Conservation (phyloP, 2,888 invertebrate genomes). For the Euplagia quadripunctaria region DNA sequence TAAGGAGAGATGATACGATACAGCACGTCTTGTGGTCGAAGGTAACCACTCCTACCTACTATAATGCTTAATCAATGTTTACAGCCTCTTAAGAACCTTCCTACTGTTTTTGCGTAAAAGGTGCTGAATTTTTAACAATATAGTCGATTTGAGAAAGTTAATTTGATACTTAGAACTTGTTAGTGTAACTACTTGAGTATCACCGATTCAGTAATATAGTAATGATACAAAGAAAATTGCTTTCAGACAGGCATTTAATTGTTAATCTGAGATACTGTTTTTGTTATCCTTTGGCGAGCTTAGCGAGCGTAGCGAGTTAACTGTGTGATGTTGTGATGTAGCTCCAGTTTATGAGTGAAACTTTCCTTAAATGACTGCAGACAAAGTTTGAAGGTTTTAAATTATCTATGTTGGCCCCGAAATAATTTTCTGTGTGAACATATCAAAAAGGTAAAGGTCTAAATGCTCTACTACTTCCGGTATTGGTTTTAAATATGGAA, state of each 20-base stretch:
- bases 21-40: constrained; percentile 37
- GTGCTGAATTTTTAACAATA: constrained; percentile 42
- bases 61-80: constrained; percentile 43
- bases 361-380: not conserved
- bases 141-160: constrained; percentile 36
- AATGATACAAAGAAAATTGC: not conserved
- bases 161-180: constrained; percentile 32
- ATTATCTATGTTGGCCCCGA: too few species aligned
- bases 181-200: constrained; percentile 18
- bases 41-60: constrained; percentile 11
- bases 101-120: constrained; percentile 40
- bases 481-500: too few species aligned
- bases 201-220: constrained; percentile 22
- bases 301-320: too few species aligned
- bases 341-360: not conserved
- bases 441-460: too few species aligned
- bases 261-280: not conserved
- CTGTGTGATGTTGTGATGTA: not conserved
- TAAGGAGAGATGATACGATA: constrained; percentile 35
- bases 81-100: constrained; percentile 34
- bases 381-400: too few species aligned
- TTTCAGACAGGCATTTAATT: not conserved
- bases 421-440: too few species aligned
- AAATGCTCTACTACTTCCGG: too few species aligned
- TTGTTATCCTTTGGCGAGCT: not conserved